Evolutionary conservation across 1,140 invertebrate species (phyloP), one percentile per base, ranked within the genome.

Genomic region (Drosophila tani): DNA sequence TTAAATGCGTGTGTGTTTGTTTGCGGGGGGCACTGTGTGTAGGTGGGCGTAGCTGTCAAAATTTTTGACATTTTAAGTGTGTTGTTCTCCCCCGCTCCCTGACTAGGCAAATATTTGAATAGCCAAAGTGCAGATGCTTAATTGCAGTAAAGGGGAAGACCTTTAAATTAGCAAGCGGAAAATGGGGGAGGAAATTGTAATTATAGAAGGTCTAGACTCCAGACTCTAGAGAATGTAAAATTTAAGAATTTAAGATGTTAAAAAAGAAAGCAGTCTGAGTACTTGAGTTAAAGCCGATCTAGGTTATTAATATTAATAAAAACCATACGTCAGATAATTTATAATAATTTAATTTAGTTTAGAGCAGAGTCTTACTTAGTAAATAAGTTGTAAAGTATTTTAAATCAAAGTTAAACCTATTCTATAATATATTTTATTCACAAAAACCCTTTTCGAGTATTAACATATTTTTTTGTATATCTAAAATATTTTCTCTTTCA

Each of bases 61-160:
- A 80, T 50, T 81, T 78, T 68, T 78, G 84, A 88, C 84, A 79
- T 78, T 90, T 88, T 88, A 88, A 88, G 84, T 88, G 84, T 81
- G 69, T 88, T 87, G 67, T 81, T 79, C 64, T 67, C 2, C 0
- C 14, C 53, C 53, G 6, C 8, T n/a, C 19, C 53, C 45, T 73
- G 73, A 62, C 84, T 81, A 70, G 63, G 70, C 85, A 90, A 88
- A 90, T 84, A 81, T 81, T 83, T 68, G 40, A 70, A 68, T 51
- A 71, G 75, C 41, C 14, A 41, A 60, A 69, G 75, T 68, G 51
- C 80, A 68, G 40, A 55, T 60, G 65, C 63, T 81, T 87, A 87
- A 86, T 88, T 87, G 77, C 65, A 45, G 38, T 14, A 32, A 40
- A 9, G 27, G 71, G 45, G 5, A 29, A 40, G 40, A 15, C 29